Percentiles rank a stretch among this genome's conserved stretches.
These are phyloP conservation scores for Timandra comae DNA, from an alignment of 2,888 invertebrate species.

Conservation along the genomic window DNA sequence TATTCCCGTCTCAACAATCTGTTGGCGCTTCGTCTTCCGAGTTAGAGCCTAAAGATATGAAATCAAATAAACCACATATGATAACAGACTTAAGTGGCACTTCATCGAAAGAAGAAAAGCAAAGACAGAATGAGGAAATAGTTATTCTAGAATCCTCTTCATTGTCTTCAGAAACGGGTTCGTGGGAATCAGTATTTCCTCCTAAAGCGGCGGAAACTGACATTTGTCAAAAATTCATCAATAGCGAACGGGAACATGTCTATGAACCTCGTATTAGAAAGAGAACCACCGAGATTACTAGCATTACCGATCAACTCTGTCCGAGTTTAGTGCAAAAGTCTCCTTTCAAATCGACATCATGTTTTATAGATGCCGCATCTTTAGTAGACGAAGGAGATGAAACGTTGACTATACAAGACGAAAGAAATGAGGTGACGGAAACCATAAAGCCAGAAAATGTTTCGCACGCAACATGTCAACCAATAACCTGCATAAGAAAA, in stretches of 20 bases:
- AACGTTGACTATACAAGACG: conserved; percentile 24
- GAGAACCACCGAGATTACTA: background rate
- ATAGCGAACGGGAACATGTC: conserved; percentile 47
- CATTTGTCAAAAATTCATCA: conserved; percentile 59
- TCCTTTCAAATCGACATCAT: conserved; percentile 59
- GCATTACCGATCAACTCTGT: conserved; percentile 47
- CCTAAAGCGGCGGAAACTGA: conserved; percentile 55
- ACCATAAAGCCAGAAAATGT: conserved; percentile 10
- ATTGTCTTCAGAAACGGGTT: conserved; percentile 79
- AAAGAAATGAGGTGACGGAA: conserved; percentile 16
- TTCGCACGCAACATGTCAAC: conserved; percentile 37
- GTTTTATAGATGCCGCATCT: conserved; percentile 87
- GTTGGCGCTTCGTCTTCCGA: conserved; percentile 27
- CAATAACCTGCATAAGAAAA: conserved; percentile 48
- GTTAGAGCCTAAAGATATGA: conserved; percentile 28
- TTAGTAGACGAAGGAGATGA: conserved; percentile 82
- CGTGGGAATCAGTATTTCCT: conserved; percentile 80
- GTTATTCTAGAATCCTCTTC: conserved; percentile 79
- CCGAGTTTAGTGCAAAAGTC: conserved; percentile 34
- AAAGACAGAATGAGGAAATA: conserved; percentile 79
- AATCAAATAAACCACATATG: conserved; percentile 14
- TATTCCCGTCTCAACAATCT: conserved; percentile 19
- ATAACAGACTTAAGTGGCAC: conserved; percentile 33
- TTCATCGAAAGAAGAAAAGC: conserved; percentile 76
- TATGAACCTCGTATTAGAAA: conserved; percentile 15